These are phyloP conservation scores for Ursus arctos DNA, from an alignment of 2,113 vertebrate genomes.

Conservation along the genomic window DNA sequence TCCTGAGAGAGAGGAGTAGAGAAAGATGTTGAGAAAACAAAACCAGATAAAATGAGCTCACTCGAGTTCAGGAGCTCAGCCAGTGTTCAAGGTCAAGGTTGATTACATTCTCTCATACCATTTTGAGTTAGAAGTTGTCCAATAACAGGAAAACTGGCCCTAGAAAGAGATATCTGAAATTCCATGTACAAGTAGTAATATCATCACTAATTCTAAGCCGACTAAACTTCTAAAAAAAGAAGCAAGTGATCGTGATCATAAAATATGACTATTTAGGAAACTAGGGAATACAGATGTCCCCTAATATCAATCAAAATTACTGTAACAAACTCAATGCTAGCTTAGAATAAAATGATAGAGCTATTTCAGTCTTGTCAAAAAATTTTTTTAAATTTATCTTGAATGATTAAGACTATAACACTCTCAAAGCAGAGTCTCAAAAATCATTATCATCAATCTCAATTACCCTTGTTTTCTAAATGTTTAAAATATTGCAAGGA, in stretches of 20 bases:
- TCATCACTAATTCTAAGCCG: conserved; percentile 26
- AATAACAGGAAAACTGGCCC: conserved; percentile 62
- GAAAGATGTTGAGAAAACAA: conserved; percentile 84
- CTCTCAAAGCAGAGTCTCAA: conserved; percentile 22
- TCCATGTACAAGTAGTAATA: neutral
- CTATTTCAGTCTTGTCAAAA: conserved; percentile 37
- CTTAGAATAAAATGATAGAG: conserved; percentile 20
- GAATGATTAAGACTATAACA: neutral
- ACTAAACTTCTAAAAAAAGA: neutral
- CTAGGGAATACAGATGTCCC: neutral
- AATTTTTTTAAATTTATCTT: conserved; percentile 20
- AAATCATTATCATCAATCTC: conserved; percentile 28
- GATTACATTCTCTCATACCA: conserved; percentile 69
- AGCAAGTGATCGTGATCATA: conserved; percentile 18
- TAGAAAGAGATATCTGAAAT: conserved; percentile 67
- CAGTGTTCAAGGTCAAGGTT: conserved; percentile 71
- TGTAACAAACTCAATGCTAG: neutral
- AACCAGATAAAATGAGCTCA: conserved; percentile 70
- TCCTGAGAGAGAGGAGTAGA: conserved; percentile 85
- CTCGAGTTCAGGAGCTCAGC: conserved; percentile 74
- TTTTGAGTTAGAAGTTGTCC: conserved; percentile 56
- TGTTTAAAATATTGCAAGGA: neutral
- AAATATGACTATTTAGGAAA: conserved; percentile 4
- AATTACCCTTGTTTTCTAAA: neutral
- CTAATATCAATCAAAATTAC: conserved; percentile 47